phyloP scores from a whole-genome alignment of 2,113 vertebrate species.

The Chroicocephalus ridibundus region DNA sequence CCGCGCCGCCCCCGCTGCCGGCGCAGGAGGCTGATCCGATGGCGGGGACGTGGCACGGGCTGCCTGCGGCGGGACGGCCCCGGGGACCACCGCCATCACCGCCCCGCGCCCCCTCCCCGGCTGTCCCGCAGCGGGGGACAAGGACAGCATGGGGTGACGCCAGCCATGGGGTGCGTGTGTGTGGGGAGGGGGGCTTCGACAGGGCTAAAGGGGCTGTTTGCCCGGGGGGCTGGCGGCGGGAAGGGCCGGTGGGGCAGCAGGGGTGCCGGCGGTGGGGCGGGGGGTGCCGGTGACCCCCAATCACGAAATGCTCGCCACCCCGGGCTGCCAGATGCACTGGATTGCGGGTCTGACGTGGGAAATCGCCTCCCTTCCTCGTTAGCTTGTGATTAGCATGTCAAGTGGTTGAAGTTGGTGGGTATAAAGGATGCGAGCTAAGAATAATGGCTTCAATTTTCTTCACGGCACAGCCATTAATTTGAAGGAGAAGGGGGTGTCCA shows the following conservation, averaged over 20 bases:
- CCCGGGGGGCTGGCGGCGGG: accelerated
- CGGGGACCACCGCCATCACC: accelerated
- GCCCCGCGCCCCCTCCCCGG: accelerated
- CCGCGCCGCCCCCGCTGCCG: not conserved
- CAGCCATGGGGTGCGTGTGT: not conserved
- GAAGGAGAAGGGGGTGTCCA: constrained; percentile 39
- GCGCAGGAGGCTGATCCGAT: not conserved
- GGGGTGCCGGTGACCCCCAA: not conserved
- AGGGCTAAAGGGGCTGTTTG: not conserved
- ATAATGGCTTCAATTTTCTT: constrained; percentile 67
- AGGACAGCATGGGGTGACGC: accelerated
- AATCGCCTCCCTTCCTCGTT: constrained; percentile 56
- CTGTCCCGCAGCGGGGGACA: not conserved
- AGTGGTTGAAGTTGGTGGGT: constrained; percentile 51
- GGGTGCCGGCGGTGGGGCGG: too few relatives aligned
- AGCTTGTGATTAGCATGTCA: constrained; percentile 68
- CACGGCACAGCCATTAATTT: constrained; percentile 55
- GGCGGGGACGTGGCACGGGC: not conserved
- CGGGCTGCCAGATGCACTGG: not conserved
- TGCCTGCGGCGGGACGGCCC: accelerated
- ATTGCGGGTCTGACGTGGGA: constrained; percentile 44
- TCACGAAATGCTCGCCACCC: not conserved
- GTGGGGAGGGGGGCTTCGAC: accelerated
- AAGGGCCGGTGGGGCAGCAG: not conserved
- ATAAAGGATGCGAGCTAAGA: constrained; percentile 58